Evolutionary conservation across 2,888 invertebrate genomes (phyloP).

Genomic region (Hetaerina titia): DNA sequence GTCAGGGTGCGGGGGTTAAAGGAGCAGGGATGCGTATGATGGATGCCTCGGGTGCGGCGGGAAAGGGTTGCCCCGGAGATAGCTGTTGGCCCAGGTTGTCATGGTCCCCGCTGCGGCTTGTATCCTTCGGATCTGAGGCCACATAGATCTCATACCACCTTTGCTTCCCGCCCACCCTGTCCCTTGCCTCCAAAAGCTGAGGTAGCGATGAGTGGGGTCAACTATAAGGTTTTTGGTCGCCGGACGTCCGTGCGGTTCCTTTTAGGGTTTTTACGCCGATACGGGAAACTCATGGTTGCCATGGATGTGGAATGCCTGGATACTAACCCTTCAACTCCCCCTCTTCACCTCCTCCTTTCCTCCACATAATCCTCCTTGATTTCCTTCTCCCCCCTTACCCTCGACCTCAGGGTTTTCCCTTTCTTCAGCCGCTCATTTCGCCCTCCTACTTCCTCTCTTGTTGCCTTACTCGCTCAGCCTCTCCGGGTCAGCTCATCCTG

Average conservation of each 20-base stretch:
- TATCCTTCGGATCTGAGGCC: conserved; percentile 43
- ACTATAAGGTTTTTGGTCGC: conserved; percentile 14
- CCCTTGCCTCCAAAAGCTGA: background rate
- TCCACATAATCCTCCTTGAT: conserved; percentile 6
- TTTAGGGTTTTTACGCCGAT: conserved; percentile 22
- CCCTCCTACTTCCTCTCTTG: background rate
- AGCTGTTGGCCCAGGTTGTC: conserved; percentile 44
- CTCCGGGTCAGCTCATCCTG: background rate
- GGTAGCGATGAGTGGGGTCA: conserved; percentile 46
- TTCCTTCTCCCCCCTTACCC: conserved; percentile 17
- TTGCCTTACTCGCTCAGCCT: background rate
- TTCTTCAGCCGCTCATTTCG: conserved; percentile 22
- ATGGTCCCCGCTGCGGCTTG: conserved; percentile 59
- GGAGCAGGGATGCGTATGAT: conserved; percentile 40
- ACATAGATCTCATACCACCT: background rate
- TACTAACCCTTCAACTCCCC: background rate
- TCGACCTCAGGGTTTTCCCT: conserved; percentile 45
- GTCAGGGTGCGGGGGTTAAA: background rate
- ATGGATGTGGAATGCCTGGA: conserved; percentile 36
- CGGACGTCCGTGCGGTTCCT: conserved; percentile 44
- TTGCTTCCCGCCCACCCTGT: background rate
- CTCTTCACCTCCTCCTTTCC: background rate
- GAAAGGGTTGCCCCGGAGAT: conserved; percentile 35
- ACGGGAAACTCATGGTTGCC: conserved; percentile 51
- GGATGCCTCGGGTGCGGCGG: conserved; percentile 57